phyloP scores from a whole-genome alignment of 2,888 invertebrate species.

The Ophonus ardosiacus region DNA sequence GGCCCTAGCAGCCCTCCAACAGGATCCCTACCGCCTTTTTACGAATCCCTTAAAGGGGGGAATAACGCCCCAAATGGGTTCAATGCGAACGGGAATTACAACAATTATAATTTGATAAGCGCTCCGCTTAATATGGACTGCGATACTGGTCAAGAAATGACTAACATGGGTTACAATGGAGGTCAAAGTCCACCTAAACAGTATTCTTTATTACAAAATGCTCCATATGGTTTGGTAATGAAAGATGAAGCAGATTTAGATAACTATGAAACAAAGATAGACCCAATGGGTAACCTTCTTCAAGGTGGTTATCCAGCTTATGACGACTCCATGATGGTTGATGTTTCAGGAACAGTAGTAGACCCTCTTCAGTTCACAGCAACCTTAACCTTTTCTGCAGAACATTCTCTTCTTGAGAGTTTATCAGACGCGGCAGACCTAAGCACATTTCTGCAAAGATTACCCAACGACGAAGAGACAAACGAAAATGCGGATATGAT shows the following conservation, averaged over 20 bases:
- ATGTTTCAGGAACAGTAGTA: slow-evolving; percentile 85
- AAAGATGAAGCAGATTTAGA: slow-evolving; percentile 89
- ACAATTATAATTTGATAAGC: slow-evolving; percentile 83
- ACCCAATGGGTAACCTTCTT: slow-evolving; percentile 80
- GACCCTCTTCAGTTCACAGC: slow-evolving; percentile 91
- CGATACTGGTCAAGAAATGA: slow-evolving; percentile 83
- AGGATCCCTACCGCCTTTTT: slow-evolving; percentile 92
- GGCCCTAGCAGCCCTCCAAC: slow-evolving; percentile 93
- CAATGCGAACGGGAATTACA: slow-evolving; percentile 83
- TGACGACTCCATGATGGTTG: slow-evolving; percentile 91
- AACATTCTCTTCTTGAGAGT: slow-evolving; percentile 86
- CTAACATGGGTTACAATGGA: slow-evolving; percentile 76
- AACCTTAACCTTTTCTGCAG: slow-evolving; percentile 88
- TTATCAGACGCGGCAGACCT: slow-evolving; percentile 89
- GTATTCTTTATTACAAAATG: slow-evolving; percentile 88
- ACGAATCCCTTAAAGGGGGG: slow-evolving; percentile 90
- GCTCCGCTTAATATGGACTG: slow-evolving; percentile 86
- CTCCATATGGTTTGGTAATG: slow-evolving; percentile 87
- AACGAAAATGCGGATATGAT: slow-evolving; percentile 81
- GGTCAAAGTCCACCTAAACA: slow-evolving; percentile 79
- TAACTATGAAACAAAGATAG: slow-evolving; percentile 85
- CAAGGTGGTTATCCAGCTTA: slow-evolving; percentile 81
- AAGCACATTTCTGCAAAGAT: slow-evolving; percentile 85
- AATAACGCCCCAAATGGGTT: slow-evolving; percentile 83
- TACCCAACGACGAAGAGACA: slow-evolving; percentile 80